Conservation (phyloP, 2,797 vertebrate genomes). For the Clarias pachynema region DNA sequence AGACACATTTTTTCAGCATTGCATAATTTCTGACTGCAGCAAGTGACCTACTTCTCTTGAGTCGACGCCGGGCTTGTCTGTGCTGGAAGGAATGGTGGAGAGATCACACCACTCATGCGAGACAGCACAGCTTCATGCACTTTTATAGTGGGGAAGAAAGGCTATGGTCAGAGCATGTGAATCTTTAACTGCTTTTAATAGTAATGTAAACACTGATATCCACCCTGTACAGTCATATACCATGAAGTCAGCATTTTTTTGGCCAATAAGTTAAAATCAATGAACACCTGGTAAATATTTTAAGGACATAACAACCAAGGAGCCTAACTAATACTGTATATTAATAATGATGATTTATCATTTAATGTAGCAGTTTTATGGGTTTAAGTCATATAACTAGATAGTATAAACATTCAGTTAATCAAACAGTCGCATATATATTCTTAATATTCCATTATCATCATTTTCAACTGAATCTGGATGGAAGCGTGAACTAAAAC, state of each 20-base stretch:
- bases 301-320: background rate
- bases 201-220: background rate
- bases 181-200: conserved; percentile 19
- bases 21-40: conserved; percentile 55
- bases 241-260: conserved; percentile 1
- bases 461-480: background rate
- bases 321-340: background rate
- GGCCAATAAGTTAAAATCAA: background rate
- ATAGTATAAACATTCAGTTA: background rate
- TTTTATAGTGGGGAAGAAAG: conserved; percentile 36
- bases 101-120: conserved; percentile 28
- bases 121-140: conserved; percentile 30
- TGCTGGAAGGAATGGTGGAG: conserved; percentile 30
- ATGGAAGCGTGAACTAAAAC: background rate
- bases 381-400: background rate
- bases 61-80: conserved; percentile 40
- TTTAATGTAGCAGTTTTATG: background rate
- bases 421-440: background rate
- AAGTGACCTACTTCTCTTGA: conserved; percentile 58
- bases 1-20: conserved; percentile 55
- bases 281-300: background rate
- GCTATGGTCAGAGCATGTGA: conserved; percentile 10
- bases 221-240: background rate
- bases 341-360: background rate
- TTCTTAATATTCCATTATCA: background rate